A percentile compares a stretch with the other conserved stretches of the same genome.
These are phyloP conservation scores for Phylloscopus whistleri DNA, from an alignment of 2,113 vertebrate genomes.

Conservation along the genomic window DNA sequence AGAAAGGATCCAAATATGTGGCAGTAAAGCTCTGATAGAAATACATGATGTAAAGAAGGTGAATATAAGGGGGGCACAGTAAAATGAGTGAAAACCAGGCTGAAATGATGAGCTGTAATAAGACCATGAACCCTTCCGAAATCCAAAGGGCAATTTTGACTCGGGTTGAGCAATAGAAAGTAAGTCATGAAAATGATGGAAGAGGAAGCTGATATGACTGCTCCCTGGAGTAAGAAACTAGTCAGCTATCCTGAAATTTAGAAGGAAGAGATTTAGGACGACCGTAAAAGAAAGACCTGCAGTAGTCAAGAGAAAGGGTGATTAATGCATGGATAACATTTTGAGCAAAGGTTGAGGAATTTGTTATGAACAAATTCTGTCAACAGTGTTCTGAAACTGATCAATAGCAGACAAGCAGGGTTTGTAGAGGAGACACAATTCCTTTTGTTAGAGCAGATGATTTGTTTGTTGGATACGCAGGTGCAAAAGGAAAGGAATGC, in stretches of 20 bases:
- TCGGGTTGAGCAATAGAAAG: neutral
- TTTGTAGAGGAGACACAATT: neutral
- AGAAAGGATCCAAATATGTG: neutral
- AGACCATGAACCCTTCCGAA: constrained; percentile 5
- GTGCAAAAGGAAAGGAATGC: neutral
- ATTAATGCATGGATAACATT: constrained; percentile 11
- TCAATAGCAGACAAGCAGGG: neutral
- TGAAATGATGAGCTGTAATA: neutral
- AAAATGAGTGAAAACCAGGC: neutral
- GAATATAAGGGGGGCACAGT: neutral
- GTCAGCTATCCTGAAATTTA: constrained; percentile 28
- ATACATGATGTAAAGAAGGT: neutral
- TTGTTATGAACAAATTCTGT: constrained; percentile 15
- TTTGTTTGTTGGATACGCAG: neutral
- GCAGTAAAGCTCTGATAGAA: neutral
- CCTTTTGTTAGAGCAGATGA: neutral
- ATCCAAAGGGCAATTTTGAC: constrained; percentile 34
- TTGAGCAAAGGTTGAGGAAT: constrained; percentile 6
- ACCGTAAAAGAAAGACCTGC: constrained; percentile 25
- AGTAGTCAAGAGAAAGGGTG: neutral
- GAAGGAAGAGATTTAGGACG: constrained; percentile 45
- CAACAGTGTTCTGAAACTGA: neutral
- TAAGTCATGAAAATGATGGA: constrained; percentile 56
- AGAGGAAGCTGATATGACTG: constrained; percentile 5
- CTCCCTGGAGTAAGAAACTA: constrained; percentile 27